Percentiles rank a stretch among this genome's conserved stretches.
phyloP scores from a whole-genome alignment of 2,113 vertebrate genomes.

The Neotoma lepida region DNA sequence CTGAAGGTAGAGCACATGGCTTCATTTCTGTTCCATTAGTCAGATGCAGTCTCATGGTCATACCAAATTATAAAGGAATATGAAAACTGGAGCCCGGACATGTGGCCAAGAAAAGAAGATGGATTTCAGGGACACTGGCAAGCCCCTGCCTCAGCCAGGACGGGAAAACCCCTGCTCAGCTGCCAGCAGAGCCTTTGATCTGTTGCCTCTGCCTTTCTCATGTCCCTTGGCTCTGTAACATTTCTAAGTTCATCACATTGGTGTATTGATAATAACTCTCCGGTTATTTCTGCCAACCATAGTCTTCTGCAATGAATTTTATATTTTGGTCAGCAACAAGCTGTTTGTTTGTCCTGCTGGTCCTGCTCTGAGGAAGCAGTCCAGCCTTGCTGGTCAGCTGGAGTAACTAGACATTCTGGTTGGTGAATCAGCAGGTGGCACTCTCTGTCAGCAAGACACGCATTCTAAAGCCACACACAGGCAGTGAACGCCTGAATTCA shows the following conservation, averaged over 20 bases:
- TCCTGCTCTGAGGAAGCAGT: not conserved
- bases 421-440: constrained; percentile 67
- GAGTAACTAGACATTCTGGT: constrained; percentile 46
- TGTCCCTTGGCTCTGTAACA: not conserved
- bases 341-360: not conserved
- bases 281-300: not conserved
- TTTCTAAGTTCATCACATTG: not conserved
- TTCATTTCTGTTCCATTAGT: not conserved
- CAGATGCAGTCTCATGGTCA: not conserved
- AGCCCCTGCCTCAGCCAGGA: not conserved
- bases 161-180: not conserved
- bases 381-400: constrained; percentile 15
- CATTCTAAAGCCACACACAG: not conserved
- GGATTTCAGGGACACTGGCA: not conserved
- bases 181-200: not conserved
- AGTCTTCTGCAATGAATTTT: not conserved
- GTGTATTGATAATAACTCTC: no score
- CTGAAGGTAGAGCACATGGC: not conserved
- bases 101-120: not conserved
- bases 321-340: not conserved
- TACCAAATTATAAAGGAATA: not conserved
- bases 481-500: not conserved
- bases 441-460: constrained; percentile 49
- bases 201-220: not conserved
- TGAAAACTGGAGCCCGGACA: not conserved